These are phyloP conservation scores for Torymus aiolomorphi DNA, from an alignment of 2,888 invertebrate species.

Conservation along the genomic window DNA sequence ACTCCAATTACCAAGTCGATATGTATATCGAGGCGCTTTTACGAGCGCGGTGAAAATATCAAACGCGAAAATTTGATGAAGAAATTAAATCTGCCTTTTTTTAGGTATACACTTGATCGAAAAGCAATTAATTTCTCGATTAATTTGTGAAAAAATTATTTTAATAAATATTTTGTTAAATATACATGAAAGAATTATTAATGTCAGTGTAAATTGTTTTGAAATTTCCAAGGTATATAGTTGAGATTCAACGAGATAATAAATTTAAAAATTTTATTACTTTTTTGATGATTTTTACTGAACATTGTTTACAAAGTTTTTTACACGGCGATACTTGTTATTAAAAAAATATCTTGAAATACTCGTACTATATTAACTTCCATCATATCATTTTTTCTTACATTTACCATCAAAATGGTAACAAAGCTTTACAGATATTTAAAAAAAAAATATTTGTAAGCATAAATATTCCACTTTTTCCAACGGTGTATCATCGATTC, in stretches of 20 bases:
- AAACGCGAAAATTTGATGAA: neutral
- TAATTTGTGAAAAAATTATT: neutral
- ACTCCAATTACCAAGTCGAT: neutral
- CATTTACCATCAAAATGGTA: neutral
- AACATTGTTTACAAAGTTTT: too few relatives aligned
- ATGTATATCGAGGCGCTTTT: neutral
- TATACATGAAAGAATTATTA: neutral
- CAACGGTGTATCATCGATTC: constrained; percentile 31
- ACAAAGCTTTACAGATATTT: neutral
- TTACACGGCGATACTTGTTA: neutral
- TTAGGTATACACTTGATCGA: too few relatives aligned
- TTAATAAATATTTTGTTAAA: neutral
- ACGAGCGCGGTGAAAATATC: neutral
- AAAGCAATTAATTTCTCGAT: too few relatives aligned
- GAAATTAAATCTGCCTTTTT: too few relatives aligned
- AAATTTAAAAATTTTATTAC: too few relatives aligned
- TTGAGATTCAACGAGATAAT: too few relatives aligned
- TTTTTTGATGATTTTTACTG: too few relatives aligned
- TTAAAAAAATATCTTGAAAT: too few relatives aligned
- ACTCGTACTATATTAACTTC: too few relatives aligned
- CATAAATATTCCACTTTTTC: constrained; percentile 22
- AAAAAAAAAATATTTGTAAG: neutral
- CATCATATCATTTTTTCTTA: too few relatives aligned
- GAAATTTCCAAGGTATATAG: too few relatives aligned
- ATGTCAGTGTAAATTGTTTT: too few relatives aligned